phyloP scores from a whole-genome alignment of 2,113 vertebrate genomes.

The Grammomys dolichurus region DNA sequence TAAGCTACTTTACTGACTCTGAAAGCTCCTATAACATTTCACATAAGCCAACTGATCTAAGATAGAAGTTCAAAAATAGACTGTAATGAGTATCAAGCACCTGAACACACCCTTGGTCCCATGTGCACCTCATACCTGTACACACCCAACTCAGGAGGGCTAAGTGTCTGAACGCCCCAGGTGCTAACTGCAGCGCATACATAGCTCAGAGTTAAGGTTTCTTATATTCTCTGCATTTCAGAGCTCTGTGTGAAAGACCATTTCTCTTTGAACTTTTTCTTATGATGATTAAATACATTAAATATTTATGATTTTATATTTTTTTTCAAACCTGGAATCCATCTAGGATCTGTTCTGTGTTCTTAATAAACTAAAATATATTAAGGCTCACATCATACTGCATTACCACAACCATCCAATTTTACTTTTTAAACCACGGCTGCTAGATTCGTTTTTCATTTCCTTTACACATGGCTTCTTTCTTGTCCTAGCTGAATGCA shows the following conservation, averaged over 20 bases:
- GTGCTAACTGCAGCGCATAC: background rate
- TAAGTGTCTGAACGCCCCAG: background rate
- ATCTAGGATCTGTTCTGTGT: conserved; percentile 28
- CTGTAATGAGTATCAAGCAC: background rate
- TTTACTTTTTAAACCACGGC: conserved; percentile 64
- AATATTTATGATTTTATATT: conserved; percentile 36
- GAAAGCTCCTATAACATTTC: conserved; percentile 49
- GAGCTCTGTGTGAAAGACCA: background rate
- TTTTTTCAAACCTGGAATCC: conserved; percentile 30
- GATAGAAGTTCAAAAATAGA: background rate
- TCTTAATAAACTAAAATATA: conserved; percentile 42
- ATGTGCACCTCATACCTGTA: too few species aligned
- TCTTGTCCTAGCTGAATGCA: conserved; percentile 28
- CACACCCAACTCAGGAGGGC: background rate
- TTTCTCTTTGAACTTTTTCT: background rate
- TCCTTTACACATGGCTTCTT: conserved; percentile 65
- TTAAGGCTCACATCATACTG: background rate
- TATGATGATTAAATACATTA: conserved; percentile 16
- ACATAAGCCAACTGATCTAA: conserved; percentile 18
- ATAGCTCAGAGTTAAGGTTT: conserved; percentile 45
- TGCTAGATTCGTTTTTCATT: conserved; percentile 66
- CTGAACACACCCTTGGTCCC: background rate
- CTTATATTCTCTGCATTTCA: conserved; percentile 48
- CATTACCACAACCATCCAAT: conserved; percentile 55
- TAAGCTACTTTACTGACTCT: conserved; percentile 37